Evolutionary conservation across 2,797 vertebrate species (phyloP).

Genomic region (Cryptoprocta ferox): DNA sequence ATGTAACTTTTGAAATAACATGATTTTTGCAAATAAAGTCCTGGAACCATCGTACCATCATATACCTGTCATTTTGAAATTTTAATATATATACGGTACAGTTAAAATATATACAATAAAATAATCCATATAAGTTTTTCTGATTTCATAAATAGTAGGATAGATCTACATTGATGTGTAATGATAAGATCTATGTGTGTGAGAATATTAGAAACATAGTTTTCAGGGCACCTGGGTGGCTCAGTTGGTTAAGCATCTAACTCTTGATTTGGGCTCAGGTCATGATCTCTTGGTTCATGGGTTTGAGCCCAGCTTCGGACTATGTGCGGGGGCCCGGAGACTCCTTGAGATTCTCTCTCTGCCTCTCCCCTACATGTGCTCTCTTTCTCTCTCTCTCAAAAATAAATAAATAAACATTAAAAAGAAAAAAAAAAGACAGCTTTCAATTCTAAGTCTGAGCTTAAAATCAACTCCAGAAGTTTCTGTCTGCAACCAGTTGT

Average conservation of each 20-base stretch:
- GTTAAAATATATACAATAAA: slow-evolving; percentile 33
- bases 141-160: slow-evolving; percentile 22
- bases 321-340: too few relatives aligned
- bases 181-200: neutral
- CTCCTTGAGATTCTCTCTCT: too few relatives aligned
- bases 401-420: too few relatives aligned
- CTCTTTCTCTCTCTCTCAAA: too few relatives aligned
- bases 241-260: too few relatives aligned
- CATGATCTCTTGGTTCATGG: too few relatives aligned
- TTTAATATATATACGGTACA: slow-evolving; percentile 35
- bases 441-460: slow-evolving; percentile 43
- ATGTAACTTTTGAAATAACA: slow-evolving; percentile 39
- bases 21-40: slow-evolving; percentile 45
- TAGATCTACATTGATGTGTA: neutral
- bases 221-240: neutral
- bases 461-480: slow-evolving; percentile 61
- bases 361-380: too few relatives aligned
- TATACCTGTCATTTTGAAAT: slow-evolving; percentile 6
- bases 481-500: slow-evolving; percentile 54
- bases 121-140: slow-evolving; percentile 25
- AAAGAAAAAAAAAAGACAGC: neutral
- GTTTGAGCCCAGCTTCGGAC: too few relatives aligned
- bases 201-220: neutral
- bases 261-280: too few relatives aligned
- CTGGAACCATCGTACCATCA: neutral